Conservation (phyloP, 1,140 invertebrate species). For the Brachionus koreanus region DNA sequence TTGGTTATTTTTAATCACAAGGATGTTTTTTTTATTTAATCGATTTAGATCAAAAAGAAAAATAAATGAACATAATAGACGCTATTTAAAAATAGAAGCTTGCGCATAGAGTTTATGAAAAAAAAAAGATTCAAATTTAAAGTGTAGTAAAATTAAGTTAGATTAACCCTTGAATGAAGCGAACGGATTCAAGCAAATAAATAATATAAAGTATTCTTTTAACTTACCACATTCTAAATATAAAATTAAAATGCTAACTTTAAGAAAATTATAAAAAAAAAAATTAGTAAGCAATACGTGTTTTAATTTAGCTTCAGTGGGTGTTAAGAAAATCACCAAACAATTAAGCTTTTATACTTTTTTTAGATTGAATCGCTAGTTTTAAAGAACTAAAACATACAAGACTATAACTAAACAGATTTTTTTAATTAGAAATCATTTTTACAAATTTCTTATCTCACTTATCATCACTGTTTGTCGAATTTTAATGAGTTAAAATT, state of each 20-base stretch:
- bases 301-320: background rate
- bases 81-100: background rate
- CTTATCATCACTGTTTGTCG: background rate
- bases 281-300: background rate
- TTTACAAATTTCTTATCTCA: background rate
- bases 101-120: background rate
- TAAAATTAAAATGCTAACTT: background rate
- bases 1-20: background rate
- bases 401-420: background rate
- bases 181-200: background rate
- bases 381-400: background rate
- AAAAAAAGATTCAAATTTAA: background rate
- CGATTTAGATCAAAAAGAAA: conserved; percentile 2
- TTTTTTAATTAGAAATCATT: conserved; percentile 23
- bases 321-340: conserved; percentile 24
- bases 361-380: background rate
- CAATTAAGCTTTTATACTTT: background rate
- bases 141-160: background rate
- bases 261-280: background rate
- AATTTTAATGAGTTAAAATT: conserved; percentile 21
- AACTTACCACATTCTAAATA: background rate
- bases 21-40: background rate
- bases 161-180: conserved; percentile 4
- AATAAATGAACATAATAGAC: background rate
- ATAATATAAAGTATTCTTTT: background rate